Percentiles rank a stretch among this genome's conserved stretches.
Conservation (phyloP, 2,888 invertebrate genomes). For the Ennomos erosarius region DNA sequence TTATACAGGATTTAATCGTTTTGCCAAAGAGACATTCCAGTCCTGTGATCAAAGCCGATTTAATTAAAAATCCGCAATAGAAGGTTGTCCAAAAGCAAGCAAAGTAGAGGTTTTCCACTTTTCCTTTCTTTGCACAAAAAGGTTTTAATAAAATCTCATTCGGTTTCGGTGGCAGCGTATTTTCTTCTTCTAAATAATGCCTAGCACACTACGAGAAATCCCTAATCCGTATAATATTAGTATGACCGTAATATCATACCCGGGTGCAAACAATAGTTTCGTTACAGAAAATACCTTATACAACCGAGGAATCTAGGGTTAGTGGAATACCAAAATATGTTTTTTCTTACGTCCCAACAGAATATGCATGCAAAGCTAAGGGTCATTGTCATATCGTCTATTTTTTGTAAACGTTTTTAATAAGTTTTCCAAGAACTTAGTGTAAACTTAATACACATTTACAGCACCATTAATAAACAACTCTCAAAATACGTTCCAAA, state of each 20-base stretch:
- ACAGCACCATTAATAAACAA: too few species aligned
- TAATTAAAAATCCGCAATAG: conserved; percentile 81
- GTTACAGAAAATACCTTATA: conserved; percentile 26
- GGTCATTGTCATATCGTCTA: too few species aligned
- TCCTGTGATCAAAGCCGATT: conserved; percentile 78
- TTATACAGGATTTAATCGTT: conserved; percentile 75
- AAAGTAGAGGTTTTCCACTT: conserved; percentile 53
- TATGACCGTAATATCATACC: conserved; percentile 35
- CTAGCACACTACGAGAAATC: conserved; percentile 35
- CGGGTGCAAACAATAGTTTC: conserved; percentile 35
- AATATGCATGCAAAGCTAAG: too few species aligned
- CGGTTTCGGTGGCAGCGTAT: conserved; percentile 51
- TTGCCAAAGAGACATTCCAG: conserved; percentile 75
- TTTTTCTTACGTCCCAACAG: neutral
- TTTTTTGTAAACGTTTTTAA: too few species aligned
- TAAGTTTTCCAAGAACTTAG: too few species aligned
- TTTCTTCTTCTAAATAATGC: conserved; percentile 31
- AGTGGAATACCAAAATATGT: conserved; percentile 7
- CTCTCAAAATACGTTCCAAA: too few species aligned
- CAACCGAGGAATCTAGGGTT: conserved; percentile 12
- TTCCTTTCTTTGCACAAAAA: conserved; percentile 60
- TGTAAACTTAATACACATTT: too few species aligned
- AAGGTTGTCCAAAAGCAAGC: conserved; percentile 77
- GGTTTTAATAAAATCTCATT: conserved; percentile 71
- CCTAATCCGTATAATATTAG: conserved; percentile 30